phyloP scores from a whole-genome alignment of 2,888 invertebrate species.

The Sturmia bella region DNA sequence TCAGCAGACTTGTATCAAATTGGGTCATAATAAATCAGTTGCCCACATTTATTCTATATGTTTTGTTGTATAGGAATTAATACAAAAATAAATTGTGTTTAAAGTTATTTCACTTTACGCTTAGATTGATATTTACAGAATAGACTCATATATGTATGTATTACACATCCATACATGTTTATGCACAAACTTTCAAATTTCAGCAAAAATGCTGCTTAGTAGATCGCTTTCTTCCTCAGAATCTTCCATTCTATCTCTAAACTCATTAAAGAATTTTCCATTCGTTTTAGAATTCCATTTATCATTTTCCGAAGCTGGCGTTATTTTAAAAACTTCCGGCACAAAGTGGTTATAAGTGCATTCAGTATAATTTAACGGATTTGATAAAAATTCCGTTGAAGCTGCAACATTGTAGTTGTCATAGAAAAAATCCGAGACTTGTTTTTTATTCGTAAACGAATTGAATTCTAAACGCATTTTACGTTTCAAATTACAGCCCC shows the following conservation, averaged over 20 bases:
- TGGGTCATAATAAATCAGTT: too few relatives aligned
- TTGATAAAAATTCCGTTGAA: slow-evolving; percentile 13
- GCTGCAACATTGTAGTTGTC: slow-evolving; percentile 83
- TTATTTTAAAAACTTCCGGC: slow-evolving; percentile 60
- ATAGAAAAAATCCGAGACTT: slow-evolving; percentile 87
- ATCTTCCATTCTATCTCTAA: slow-evolving; percentile 69
- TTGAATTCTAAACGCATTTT: slow-evolving; percentile 90
- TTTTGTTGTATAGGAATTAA: too few relatives aligned
- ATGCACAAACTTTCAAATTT: slow-evolving; percentile 63
- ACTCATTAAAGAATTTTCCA: slow-evolving; percentile 77
- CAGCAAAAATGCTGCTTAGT: slow-evolving; percentile 73
- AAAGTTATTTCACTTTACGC: too few relatives aligned
- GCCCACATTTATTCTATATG: too few relatives aligned
- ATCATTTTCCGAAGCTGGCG: slow-evolving; percentile 20
- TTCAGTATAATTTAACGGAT: slow-evolving; percentile 70
- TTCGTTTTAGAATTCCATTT: slow-evolving; percentile 72
- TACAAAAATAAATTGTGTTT: too few relatives aligned
- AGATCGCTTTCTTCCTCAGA: slow-evolving; percentile 72
- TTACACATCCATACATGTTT: not conserved
- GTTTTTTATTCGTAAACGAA: slow-evolving; percentile 86
- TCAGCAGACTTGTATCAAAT: too few relatives aligned
- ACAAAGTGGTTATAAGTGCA: slow-evolving; percentile 74
- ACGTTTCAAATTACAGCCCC: slow-evolving; percentile 90
- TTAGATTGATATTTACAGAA: too few relatives aligned
- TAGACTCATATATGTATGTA: too few relatives aligned